phyloP scores from a whole-genome alignment of 1,140 invertebrate genomes.

The Brachionus koreanus region DNA sequence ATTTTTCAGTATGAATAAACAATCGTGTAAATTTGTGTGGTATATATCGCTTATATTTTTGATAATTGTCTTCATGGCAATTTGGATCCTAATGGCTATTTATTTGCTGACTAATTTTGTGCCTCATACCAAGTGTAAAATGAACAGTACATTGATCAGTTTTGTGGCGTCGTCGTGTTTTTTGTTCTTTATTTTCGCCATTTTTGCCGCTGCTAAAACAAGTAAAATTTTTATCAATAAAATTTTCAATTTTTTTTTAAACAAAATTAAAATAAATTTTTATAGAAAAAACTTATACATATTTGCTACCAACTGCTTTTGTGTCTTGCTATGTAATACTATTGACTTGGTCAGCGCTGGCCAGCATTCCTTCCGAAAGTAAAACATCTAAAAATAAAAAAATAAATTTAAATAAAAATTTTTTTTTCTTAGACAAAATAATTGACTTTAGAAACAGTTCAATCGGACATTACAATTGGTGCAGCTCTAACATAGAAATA shows the following conservation, averaged over 20 bases:
- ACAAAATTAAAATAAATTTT: too few relatives aligned
- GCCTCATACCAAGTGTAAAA: conserved; percentile 48
- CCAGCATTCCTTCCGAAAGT: conserved; percentile 47
- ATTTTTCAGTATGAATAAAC: conserved; percentile 26
- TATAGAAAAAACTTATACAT: too few relatives aligned
- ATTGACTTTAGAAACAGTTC: not conserved
- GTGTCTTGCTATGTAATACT: conserved; percentile 48
- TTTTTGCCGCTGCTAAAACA: conserved; percentile 52
- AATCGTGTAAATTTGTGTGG: conserved; percentile 38
- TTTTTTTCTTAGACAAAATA: not conserved
- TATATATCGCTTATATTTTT: conserved; percentile 25
- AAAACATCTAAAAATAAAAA: conserved; percentile 35
- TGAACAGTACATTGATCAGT: conserved; percentile 52
- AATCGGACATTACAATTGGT: conserved; percentile 21
- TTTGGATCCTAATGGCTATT: conserved; percentile 29
- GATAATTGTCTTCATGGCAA: conserved; percentile 9
- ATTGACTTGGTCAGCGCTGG: conserved; percentile 48
- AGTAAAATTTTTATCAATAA: too few relatives aligned
- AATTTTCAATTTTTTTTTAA: too few relatives aligned
- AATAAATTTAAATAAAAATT: not conserved
- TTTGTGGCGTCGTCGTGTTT: conserved; percentile 51
- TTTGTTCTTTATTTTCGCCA: conserved; percentile 50
- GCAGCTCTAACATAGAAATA: conserved; percentile 32
- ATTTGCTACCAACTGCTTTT: conserved; percentile 46
- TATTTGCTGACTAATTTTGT: conserved; percentile 49